Percentiles rank a stretch among this genome's conserved stretches.
phyloP scores from a whole-genome alignment of 2,113 vertebrate species.

The Pangasianodon gigas region DNA sequence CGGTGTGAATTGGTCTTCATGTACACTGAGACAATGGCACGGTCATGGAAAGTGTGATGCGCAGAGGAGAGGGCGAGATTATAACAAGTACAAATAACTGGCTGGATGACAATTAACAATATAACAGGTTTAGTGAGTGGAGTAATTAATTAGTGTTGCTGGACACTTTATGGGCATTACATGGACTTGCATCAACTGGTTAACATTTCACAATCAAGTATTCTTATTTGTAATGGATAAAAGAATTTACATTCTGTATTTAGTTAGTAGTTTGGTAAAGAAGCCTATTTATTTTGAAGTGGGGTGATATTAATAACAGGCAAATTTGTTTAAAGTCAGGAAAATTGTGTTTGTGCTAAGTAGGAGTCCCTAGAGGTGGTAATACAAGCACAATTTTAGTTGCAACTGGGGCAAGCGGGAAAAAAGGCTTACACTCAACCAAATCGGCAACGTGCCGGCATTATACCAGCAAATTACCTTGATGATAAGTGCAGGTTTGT shows the following conservation, averaged over 20 bases:
- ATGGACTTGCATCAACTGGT: neutral
- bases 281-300: neutral
- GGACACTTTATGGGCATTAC: neutral
- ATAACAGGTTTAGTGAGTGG: neutral
- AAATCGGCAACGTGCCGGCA: neutral
- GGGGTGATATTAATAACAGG: neutral
- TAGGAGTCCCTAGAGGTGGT: neutral
- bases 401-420: neutral
- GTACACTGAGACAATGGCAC: neutral
- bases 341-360: neutral
- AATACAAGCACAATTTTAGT: neutral
- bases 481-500: neutral
- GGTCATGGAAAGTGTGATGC: conserved; percentile 4
- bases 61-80: conserved; percentile 22
- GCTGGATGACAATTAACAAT: conserved; percentile 1
- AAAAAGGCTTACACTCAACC: neutral
- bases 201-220: neutral
- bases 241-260: neutral
- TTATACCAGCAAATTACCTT: neutral
- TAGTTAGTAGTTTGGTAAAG: neutral
- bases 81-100: conserved; percentile 27
- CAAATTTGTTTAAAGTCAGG: neutral
- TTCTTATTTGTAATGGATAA: neutral
- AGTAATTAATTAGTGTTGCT: neutral
- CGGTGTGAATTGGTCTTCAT: neutral